Base-by-base conservation (phyloP, 2,888 invertebrate species). In the Anorthoa munda region DNA sequence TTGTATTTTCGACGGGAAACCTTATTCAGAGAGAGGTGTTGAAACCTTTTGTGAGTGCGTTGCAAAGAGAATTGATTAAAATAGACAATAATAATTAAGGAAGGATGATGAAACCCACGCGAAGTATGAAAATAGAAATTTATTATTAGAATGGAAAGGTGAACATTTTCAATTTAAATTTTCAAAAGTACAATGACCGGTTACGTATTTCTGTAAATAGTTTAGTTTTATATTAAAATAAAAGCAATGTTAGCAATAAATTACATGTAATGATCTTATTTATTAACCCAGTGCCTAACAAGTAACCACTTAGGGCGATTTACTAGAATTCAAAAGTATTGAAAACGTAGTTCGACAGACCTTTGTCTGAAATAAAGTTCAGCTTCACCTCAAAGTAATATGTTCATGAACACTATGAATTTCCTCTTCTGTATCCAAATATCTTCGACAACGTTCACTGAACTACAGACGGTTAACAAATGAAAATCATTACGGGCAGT, bases 401-500 rank as follows among this genome's bases (percentile, higher is more conserved):
- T 39, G 0, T 9, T 39, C 39, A 7, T 39, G 39, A 39, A 39
- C 9, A 39, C 39, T 39, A 39, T 39, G 39, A 39, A 39, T 1
- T 9, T 39, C 7, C 7, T 39, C 9, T 39, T 39, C 39, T 39
- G 39, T 39, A 9, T 39, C 12, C 26, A n/a, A 53, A 45, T 67
- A 45, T 59, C 21, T 31, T n/a, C 11, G 11, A 23, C 13, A 45
- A 55, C n/a, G 11, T 51, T 59, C 7, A 21, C 56, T 9, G 66
- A 50, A 60, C 73, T 46, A 21, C 18, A 51, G 67, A 51, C 45
- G 18, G 60, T 39, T 75, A 67, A 77, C 72, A 83, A 87, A 81
- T 81, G 84, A 67, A 83, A 83, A 86, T 79, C 66, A 83, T 83
- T 81, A 81, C 75, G 60, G 65, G 67, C 66, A 75, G 70, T 67